These are phyloP conservation scores for Sitta carolinensis DNA, from an alignment of 2,797 vertebrate species.

Conservation along the genomic window DNA sequence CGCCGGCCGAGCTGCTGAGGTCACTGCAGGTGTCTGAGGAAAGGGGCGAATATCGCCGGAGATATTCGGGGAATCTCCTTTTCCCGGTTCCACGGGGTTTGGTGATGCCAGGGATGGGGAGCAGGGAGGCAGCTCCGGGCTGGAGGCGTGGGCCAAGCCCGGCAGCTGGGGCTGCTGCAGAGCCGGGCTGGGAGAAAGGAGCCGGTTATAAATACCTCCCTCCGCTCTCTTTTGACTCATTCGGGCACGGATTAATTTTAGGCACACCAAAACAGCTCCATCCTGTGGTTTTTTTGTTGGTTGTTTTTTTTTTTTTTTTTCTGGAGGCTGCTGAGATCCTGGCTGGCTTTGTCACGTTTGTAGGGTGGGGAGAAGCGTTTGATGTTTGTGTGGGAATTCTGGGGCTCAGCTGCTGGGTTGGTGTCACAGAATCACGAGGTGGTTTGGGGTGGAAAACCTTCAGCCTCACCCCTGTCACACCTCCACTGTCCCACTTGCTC, in stretches of 20 bases:
- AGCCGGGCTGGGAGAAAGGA: neutral
- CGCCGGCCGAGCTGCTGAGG: too few species aligned
- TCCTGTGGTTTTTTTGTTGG: neutral
- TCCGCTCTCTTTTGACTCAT: neutral
- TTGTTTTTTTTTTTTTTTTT: neutral
- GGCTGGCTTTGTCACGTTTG: neutral
- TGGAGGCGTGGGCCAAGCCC: neutral
- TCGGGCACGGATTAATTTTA: neutral
- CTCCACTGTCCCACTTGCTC: neutral
- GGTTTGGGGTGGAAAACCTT: neutral
- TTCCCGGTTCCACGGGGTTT: rapidly evolving
- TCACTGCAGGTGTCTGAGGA: neutral
- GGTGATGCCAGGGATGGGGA: neutral
- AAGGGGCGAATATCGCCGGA: too few species aligned
- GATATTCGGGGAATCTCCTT: too few species aligned
- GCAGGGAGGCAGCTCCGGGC: neutral
- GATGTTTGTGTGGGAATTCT: neutral
- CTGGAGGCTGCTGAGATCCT: neutral
- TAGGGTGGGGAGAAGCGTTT: rapidly evolving
- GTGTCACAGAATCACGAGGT: rapidly evolving
- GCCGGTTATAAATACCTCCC: neutral
- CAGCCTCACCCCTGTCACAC: neutral
- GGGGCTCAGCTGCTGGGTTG: neutral
- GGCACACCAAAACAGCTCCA: neutral
- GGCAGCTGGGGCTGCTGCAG: neutral